Percentiles rank a stretch among this genome's conserved stretches.
phyloP scores from a whole-genome alignment of 2,113 vertebrate species.

The Bubo bubo region DNA sequence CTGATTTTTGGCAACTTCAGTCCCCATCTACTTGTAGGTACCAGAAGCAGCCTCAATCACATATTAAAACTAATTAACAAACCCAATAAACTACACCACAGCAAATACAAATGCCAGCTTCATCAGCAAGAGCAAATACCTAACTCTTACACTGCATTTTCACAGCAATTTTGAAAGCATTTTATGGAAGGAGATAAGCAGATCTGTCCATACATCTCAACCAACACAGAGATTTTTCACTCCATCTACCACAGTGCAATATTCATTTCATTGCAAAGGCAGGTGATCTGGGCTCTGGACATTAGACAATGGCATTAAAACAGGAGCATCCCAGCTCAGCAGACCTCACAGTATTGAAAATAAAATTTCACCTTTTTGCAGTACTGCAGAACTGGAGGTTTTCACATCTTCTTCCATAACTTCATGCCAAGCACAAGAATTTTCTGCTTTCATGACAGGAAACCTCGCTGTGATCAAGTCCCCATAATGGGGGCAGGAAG shows the following conservation, averaged over 20 bases:
- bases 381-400: not conserved
- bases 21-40: not conserved
- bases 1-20: constrained; percentile 42
- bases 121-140: not conserved
- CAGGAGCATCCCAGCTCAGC: not conserved
- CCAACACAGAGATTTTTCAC: not conserved
- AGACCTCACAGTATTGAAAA: not conserved
- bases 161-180: not conserved
- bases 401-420: not conserved
- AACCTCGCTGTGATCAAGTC: not conserved
- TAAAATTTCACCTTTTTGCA: not conserved
- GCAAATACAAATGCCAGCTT: constrained; percentile 16
- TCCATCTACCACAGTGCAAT: too few relatives aligned
- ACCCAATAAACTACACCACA: not conserved
- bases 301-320: not conserved
- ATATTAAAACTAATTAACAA: constrained; percentile 50
- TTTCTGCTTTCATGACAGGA: not conserved
- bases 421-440: not conserved
- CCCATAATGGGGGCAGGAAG: not conserved
- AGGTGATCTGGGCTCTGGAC: not conserved
- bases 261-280: not conserved
- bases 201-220: not conserved
- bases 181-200: not conserved
- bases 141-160: not conserved
- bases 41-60: not conserved